phyloP scores from a whole-genome alignment of 2,113 vertebrate genomes.

The Toxotes chatareus region DNA sequence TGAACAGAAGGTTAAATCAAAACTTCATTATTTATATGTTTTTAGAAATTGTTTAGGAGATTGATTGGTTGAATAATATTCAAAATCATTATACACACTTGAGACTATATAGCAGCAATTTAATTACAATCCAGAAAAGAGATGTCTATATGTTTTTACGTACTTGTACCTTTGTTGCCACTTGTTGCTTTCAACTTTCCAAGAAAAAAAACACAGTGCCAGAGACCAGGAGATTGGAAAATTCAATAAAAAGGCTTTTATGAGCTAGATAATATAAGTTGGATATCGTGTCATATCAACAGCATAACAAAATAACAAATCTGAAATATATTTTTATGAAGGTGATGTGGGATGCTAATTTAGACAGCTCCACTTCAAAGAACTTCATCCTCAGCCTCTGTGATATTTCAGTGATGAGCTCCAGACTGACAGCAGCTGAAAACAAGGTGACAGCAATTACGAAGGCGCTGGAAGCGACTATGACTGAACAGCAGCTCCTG shows the following conservation, averaged over 20 bases:
- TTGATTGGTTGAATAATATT: not conserved
- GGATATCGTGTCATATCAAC: slow-evolving; percentile 3
- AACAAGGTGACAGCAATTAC: slow-evolving; percentile 57
- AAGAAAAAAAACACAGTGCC: not conserved
- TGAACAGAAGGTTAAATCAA: too few species aligned
- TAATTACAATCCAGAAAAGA: too few species aligned
- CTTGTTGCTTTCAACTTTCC: too few species aligned
- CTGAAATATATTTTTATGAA: slow-evolving; percentile 12
- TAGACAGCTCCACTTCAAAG: slow-evolving; percentile 15
- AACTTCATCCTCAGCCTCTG: slow-evolving; percentile 7
- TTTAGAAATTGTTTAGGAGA: not conserved
- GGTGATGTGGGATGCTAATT: not conserved
- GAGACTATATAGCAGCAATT: too few species aligned
- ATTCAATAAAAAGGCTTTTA: not conserved
- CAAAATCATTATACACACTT: not conserved
- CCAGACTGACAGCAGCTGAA: slow-evolving; percentile 45
- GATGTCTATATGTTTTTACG: too few species aligned
- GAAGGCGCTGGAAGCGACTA: not conserved
- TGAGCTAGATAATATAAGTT: not conserved
- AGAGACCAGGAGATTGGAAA: not conserved
- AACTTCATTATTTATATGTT: too few species aligned
- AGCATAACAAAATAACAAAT: not conserved
- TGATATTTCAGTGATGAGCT: slow-evolving; percentile 45
- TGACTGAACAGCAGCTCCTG: slow-evolving; percentile 21
- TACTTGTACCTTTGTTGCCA: too few species aligned